Percentiles rank a stretch among this genome's conserved stretches.
These are phyloP conservation scores for Stercorarius parasiticus DNA, from an alignment of 2,113 vertebrate genomes.

Conservation along the genomic window DNA sequence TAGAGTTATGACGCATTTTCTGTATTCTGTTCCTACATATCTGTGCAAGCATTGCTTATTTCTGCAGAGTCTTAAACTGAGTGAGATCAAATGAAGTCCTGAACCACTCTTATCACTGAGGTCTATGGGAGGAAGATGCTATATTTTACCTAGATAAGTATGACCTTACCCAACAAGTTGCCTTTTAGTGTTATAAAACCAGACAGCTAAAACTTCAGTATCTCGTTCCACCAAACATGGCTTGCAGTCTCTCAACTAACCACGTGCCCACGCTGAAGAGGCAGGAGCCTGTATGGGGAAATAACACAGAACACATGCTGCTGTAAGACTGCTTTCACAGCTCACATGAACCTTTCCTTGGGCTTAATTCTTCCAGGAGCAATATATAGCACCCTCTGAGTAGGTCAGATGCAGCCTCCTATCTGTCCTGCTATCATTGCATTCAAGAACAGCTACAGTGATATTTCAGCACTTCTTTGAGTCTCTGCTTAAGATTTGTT, in stretches of 20 bases:
- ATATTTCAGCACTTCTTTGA: neutral
- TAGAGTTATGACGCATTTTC: fast-evolving
- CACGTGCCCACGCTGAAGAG: neutral
- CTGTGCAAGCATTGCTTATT: neutral
- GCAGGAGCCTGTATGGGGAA: neutral
- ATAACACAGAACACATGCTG: fast-evolving
- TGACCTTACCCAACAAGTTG: neutral
- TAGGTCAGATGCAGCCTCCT: neutral
- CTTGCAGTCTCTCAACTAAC: neutral
- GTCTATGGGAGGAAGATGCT: neutral
- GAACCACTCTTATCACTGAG: no score
- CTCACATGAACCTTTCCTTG: neutral
- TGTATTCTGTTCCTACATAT: neutral
- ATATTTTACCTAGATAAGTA: neutral
- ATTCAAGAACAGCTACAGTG: neutral
- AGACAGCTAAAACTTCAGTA: neutral
- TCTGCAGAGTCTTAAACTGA: neutral
- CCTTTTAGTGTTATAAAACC: neutral
- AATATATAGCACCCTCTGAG: neutral
- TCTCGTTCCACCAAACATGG: neutral
- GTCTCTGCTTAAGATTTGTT: neutral
- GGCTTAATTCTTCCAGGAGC: neutral
- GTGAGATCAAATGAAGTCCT: neutral
- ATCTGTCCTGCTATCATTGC: neutral
- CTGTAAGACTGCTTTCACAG: neutral